Conservation (phyloP, 1,140 invertebrate genomes). For the Arion vulgaris region DNA sequence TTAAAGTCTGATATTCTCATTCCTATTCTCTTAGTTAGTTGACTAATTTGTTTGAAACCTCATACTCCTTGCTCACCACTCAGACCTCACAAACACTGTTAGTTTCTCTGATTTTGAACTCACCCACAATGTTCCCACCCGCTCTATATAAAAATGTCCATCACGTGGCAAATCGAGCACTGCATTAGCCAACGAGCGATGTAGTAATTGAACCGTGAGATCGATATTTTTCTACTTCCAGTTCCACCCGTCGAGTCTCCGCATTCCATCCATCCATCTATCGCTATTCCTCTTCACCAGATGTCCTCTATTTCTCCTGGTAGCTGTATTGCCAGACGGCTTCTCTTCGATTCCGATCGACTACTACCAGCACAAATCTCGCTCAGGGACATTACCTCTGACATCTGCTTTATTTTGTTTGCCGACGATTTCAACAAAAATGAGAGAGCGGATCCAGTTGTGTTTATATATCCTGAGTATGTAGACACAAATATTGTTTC, state of each 20-base stretch:
- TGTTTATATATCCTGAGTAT: background rate
- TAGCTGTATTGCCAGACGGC: background rate
- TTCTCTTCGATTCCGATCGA: slow-evolving; percentile 2
- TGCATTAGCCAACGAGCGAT: slow-evolving; percentile 12
- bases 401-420: slow-evolving; percentile 14
- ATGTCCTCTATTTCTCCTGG: background rate
- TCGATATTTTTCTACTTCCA: background rate
- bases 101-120: too few relatives aligned
- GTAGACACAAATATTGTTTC: background rate
- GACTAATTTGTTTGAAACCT: too few relatives aligned
- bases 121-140: background rate
- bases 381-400: slow-evolving; percentile 2
- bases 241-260: background rate
- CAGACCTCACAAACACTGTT: too few relatives aligned
- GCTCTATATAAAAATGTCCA: background rate
- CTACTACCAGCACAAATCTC: background rate
- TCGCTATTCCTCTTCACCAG: background rate
- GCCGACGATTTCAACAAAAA: background rate
- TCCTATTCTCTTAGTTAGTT: too few relatives aligned
- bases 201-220: slow-evolving; percentile 16
- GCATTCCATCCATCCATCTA: slow-evolving; percentile 6
- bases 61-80: too few relatives aligned
- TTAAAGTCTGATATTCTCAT: too few relatives aligned
- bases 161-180: slow-evolving; percentile 4
- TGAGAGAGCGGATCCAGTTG: background rate